Evolutionary conservation across 2,113 vertebrate species (phyloP), one percentile per base, ranked within the genome.

Genomic region (Hyperopisus bebe): DNA sequence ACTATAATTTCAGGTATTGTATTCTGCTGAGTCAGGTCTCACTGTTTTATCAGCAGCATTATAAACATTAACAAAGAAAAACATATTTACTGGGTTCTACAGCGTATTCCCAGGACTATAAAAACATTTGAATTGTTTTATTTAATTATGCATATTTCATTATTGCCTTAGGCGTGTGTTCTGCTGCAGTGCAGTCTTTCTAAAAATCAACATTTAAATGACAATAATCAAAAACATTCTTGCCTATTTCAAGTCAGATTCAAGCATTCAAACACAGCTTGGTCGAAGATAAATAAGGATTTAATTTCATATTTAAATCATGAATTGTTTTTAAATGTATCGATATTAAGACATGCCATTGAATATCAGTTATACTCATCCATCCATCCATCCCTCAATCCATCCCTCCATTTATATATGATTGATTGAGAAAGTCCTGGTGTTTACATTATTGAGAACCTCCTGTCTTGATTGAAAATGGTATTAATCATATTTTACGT

Each of bases 1-100:
- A 48, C 83, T 50, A 48, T 50, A n/a, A 85, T 48, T 47, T 46
- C 83, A 27, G 42, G 44, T 27, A 27, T 86, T 86, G 10, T 27
- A 27, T 48, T 86, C 83, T 48, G 44, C 83, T 86, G 44, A 85
- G 82, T 85, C 46, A 24, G 46, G 8, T 24, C 44, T 85, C 46
- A 47, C 39, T 44, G 21, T 84, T 84, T 47, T 84, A 47, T 44
- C 82, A 24, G 47, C 44, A 86, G 24, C 21, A 13, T 50, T 48
- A 47, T 47, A 84, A n/a, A 27, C 83, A 86, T 86, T 86, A 86
- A 86, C 44, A 50, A 86, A 48, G 83, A 50, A 48, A 50, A 48
- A 48, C 83, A 86, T 31, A 50, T 85, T 50, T 27, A 86, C 83
- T 27, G 44, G 3, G 1, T 48, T 86, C n/a, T 86, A 31, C 24